Conservation (phyloP, 2,113 vertebrate genomes). For the Chaetodon auriga region DNA sequence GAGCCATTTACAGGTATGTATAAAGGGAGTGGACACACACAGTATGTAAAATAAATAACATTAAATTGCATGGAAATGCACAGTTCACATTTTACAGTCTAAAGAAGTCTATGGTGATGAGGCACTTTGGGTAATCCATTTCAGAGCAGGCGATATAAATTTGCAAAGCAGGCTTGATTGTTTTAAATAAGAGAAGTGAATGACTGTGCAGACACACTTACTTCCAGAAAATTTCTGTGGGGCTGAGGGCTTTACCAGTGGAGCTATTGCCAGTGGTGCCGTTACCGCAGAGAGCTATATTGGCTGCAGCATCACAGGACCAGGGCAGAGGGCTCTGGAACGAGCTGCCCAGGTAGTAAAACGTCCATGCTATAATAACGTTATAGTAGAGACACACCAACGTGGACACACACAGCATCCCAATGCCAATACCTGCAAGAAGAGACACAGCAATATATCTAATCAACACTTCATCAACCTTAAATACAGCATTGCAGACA, state of each 20-base stretch:
- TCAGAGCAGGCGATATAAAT: not conserved
- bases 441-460: not conserved
- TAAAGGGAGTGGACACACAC: not conserved
- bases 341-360: conserved; percentile 88
- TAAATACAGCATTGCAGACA: not conserved
- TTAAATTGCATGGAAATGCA: not conserved
- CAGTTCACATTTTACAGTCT: not conserved
- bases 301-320: conserved; percentile 84
- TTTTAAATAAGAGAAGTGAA: not conserved
- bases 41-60: not conserved
- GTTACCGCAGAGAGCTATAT: conserved; percentile 77
- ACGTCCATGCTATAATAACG: conserved; percentile 88
- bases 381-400: conserved; percentile 89
- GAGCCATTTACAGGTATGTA: not conserved
- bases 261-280: conserved; percentile 54
- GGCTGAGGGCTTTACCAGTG: conserved; percentile 64
- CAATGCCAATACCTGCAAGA: conserved; percentile 86
- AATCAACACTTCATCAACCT: not conserved
- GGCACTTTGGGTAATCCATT: not conserved
- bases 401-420: conserved; percentile 87
- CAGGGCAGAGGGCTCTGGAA: conserved; percentile 88
- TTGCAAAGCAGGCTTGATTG: not conserved
- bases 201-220: conserved; percentile 68
- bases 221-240: conserved; percentile 90
- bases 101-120: not conserved